Conservation (phyloP, 2,888 invertebrate species). For the Spisula solida region DNA sequence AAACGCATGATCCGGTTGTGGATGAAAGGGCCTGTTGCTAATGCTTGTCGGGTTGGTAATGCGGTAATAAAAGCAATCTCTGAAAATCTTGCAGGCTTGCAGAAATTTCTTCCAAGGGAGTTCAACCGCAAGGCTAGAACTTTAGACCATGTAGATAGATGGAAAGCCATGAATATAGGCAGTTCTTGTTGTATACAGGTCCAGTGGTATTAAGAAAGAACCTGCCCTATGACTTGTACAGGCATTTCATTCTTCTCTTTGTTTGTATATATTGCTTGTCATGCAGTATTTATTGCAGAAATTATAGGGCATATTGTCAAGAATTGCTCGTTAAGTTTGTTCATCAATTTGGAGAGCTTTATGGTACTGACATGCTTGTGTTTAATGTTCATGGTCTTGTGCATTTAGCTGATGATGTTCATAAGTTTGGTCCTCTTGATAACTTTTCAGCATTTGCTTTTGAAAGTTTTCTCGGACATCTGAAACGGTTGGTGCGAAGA, state of each 20-base stretch:
- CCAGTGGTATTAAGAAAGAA: conserved; percentile 73
- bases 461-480: conserved; percentile 81
- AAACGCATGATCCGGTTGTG: conserved; percentile 37
- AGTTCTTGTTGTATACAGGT: conserved; percentile 79
- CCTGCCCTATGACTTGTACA: conserved; percentile 63
- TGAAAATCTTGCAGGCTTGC: too few species aligned
- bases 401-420: conserved; percentile 84
- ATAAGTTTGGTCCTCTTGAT: conserved; percentile 81
- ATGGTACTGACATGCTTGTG: conserved; percentile 82
- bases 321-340: conserved; percentile 78
- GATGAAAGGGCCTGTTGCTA: conserved; percentile 20
- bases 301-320: conserved; percentile 71
- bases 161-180: conserved; percentile 82
- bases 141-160: conserved; percentile 74
- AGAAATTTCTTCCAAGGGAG: conserved; percentile 53
- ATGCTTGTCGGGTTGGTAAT: too few species aligned
- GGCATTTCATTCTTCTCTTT: conserved; percentile 61
- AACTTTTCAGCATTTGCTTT: conserved; percentile 84
- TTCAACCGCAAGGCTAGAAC: conserved; percentile 79
- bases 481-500: conserved; percentile 58
- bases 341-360: conserved; percentile 76
- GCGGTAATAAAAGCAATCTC: too few species aligned
- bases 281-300: conserved; percentile 59
- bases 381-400: conserved; percentile 86
- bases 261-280: conserved; percentile 73